Evolutionary conservation across 2,888 invertebrate genomes (phyloP), one percentile per base, ranked within the genome.

Genomic region (Ypsolopha sequella): DNA sequence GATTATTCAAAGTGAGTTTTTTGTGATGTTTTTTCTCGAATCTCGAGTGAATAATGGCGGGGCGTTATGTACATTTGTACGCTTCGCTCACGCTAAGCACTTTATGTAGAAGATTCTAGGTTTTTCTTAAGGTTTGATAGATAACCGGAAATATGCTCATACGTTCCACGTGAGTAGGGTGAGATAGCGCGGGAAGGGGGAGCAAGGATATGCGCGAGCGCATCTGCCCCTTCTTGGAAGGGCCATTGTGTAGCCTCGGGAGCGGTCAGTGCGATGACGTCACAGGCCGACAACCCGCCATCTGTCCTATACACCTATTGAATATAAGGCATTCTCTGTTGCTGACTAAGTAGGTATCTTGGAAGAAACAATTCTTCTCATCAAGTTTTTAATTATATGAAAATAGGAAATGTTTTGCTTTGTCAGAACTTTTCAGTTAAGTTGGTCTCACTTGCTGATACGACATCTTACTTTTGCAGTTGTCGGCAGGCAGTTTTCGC

Each of bases 171-270:
- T 61, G 54, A 54, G 52, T 41, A 34, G 39, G 65, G 48, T 11
- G 41, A 64, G 65, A 9, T 49, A 9, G 50, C 34, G 43, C n/a
- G 50, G 53, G 47, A 36, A 43, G 65, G 64, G 47, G n/a, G 35
- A 13, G 24, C 43, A 6, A 41, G 41, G 43, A 24, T 24, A 24
- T 24, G 74, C 77, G 72, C 73, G 63, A 64, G 74, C 77, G 78
- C 81, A 81, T 82, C 80, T 80, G 84, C 81, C 82, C 77, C 77
- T 84, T 84, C 81, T 79, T 66, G 82, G 85, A 82, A 85, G 80
- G 81, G 73, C 80, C 76, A 78, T 79, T 80, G 79, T 80, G 80
- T 73, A 76, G 74, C 74, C 76, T 43, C 74, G 73, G 68, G 66
- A 79, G 80, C 79, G 81, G 82, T 80, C 82, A 82, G 80, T 78